Base-by-base conservation (phyloP, 1,140 invertebrate genomes). In the Drosophila aff. region DNA sequence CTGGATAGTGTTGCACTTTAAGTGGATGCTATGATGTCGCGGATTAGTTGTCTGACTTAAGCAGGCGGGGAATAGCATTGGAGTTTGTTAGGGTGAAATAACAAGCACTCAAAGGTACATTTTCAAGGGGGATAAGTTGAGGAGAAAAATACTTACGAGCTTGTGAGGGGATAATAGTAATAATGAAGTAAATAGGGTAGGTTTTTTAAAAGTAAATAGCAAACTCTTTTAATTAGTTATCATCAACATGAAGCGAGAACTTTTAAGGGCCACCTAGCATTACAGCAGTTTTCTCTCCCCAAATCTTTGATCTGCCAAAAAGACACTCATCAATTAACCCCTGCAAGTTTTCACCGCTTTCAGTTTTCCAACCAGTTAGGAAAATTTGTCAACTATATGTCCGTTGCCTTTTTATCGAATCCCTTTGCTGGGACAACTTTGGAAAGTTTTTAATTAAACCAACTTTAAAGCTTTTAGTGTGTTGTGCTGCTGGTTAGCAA, bases 391-490 rank as follows among this genome's bases (percentile, higher is more conserved):
- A 33, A 64, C 53, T 52, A 26, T 23, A 44, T 13, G 46, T 73
- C n/a, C 55, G 31, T n/a, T 26, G 23, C 28, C 38, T 10, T 33
- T 41, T 44, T 21, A 38, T 50, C 36, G 67, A 61, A 61, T 73
- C 68, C 46, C 57, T 61, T 23, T 23, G 50, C 52, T 55, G 63
- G 43, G 43, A 68, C 63, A 78, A 78, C 58, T 78, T 78, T 36
- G 44, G 43, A 78, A 86, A 86, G 63, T 87, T 86, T 55, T 84
- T 84, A 84, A 84, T 87, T 86, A 86, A 86, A 82, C 79, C 79
- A 86, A 86, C 79, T 87, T 86, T 79, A 86, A 73, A 86, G 82
- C 82, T 86, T 82, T 85, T 82, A 66, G 52, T 69, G 78, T 71
- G 68, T 50, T n/a, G 47, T 28, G 53, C 60, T 67, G 67, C 57